A percentile compares a stretch with the other conserved stretches of the same genome.
Conservation (phyloP, 2,113 vertebrate species). For the Okapia johnstoni region DNA sequence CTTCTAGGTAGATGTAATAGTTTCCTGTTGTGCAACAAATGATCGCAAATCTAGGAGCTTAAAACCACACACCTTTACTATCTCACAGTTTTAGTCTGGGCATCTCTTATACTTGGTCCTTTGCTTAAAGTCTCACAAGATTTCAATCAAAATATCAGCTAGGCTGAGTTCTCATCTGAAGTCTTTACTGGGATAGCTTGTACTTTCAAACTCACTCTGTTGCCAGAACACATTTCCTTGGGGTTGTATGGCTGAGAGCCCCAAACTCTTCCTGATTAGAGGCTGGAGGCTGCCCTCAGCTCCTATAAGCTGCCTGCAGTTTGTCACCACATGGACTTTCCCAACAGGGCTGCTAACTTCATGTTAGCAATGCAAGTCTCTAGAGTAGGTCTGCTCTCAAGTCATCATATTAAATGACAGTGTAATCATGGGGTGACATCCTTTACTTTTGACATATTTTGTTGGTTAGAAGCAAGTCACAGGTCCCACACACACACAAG, state of each 20-base stretch:
- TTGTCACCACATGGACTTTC: background rate
- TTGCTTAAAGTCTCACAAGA: background rate
- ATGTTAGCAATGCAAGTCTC: background rate
- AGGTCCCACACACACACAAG: background rate
- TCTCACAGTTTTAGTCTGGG: background rate
- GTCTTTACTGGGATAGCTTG: background rate
- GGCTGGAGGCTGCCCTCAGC: background rate
- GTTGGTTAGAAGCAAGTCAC: background rate
- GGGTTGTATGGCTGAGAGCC: background rate
- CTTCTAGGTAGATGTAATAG: background rate
- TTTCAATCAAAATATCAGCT: background rate
- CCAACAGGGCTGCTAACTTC: background rate
- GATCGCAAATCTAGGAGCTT: background rate
- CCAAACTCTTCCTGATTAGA: background rate
- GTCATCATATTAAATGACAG: background rate
- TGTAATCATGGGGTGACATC: background rate
- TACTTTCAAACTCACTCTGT: background rate
- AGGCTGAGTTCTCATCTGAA: background rate
- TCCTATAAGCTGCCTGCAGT: background rate
- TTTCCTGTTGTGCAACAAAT: background rate
- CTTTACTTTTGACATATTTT: background rate
- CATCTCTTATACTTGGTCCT: background rate
- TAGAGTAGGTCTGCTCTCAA: background rate
- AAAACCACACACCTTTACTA: background rate
- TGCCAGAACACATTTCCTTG: background rate